A percentile compares a stretch with the other conserved stretches of the same genome.
These are phyloP conservation scores for Ciconia boyciana DNA, from an alignment of 2,113 vertebrate species.

Conservation along the genomic window DNA sequence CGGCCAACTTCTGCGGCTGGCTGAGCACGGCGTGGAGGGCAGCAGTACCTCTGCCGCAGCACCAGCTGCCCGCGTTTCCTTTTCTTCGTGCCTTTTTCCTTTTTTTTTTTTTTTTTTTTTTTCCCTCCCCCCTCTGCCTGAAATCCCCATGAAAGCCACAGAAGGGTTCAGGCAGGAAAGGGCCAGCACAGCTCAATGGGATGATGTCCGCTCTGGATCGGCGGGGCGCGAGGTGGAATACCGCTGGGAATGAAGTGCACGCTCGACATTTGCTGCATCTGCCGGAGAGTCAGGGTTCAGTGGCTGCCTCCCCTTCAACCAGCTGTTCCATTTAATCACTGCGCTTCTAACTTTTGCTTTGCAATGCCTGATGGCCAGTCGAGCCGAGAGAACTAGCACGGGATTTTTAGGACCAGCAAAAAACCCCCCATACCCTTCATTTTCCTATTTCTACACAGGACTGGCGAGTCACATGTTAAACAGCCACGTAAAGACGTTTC, in stretches of 20 bases:
- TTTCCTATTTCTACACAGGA: background rate
- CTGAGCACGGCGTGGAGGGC: background rate
- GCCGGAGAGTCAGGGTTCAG: background rate
- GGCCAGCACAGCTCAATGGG: background rate
- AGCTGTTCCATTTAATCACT: slow-evolving; percentile 44
- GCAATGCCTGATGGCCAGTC: slow-evolving; percentile 9
- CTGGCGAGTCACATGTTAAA: background rate
- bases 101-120: too few species aligned
- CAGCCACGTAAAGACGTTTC: background rate
- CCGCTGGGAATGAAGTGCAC: background rate
- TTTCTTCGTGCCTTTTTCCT: background rate
- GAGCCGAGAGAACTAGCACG: background rate
- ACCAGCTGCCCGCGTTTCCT: background rate
- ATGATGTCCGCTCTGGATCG: background rate
- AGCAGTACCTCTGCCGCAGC: background rate
- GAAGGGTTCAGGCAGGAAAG: background rate
- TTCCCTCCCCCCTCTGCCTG: background rate
- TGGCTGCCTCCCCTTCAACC: background rate
- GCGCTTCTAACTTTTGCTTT: slow-evolving; percentile 19
- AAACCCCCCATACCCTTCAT: background rate
- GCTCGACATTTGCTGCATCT: slow-evolving; percentile 6
- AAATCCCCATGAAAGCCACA: background rate
- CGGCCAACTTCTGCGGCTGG: slow-evolving; percentile 14
- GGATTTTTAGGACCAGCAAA: background rate
- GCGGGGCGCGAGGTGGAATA: background rate